Evolutionary conservation across 1,140 invertebrate species (phyloP).

Genomic region (Protaetia brevitarsis): DNA sequence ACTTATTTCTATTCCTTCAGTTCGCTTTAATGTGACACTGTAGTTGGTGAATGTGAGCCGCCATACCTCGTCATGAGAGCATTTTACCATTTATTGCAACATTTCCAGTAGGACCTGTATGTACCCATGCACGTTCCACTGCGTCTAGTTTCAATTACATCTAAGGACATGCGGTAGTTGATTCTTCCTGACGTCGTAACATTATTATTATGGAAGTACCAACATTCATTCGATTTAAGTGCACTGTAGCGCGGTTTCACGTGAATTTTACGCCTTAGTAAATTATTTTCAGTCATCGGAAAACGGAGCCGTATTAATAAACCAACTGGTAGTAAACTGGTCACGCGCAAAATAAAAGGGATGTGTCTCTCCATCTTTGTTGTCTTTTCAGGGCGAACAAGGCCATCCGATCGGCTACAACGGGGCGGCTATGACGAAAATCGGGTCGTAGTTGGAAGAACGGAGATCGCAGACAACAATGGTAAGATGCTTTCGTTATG

Average conservation of each 20-base stretch:
- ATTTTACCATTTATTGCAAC: too few relatives aligned
- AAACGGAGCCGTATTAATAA: background rate
- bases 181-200: too few relatives aligned
- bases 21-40: too few relatives aligned
- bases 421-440: conserved; percentile 10
- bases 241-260: background rate
- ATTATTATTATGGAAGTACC: too few relatives aligned
- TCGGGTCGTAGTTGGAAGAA: conserved; percentile 4
- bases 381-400: background rate
- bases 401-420: conserved; percentile 9
- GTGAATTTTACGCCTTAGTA: background rate
- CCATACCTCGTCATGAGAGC: too few relatives aligned
- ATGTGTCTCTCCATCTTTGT: conserved; percentile 5
- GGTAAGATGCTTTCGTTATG: conserved; percentile 11
- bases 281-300: background rate
- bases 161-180: too few relatives aligned
- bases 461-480: background rate
- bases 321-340: background rate
- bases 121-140: too few relatives aligned
- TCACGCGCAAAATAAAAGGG: conserved; percentile 6
- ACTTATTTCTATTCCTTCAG: too few relatives aligned
- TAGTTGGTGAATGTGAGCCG: too few relatives aligned
- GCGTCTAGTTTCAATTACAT: too few relatives aligned
- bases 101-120: too few relatives aligned
- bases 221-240: background rate